A percentile compares a stretch with the other conserved stretches of the same genome.
Evolutionary conservation across 1,140 invertebrate genomes (phyloP).

Genomic region (Hestina assimilis): DNA sequence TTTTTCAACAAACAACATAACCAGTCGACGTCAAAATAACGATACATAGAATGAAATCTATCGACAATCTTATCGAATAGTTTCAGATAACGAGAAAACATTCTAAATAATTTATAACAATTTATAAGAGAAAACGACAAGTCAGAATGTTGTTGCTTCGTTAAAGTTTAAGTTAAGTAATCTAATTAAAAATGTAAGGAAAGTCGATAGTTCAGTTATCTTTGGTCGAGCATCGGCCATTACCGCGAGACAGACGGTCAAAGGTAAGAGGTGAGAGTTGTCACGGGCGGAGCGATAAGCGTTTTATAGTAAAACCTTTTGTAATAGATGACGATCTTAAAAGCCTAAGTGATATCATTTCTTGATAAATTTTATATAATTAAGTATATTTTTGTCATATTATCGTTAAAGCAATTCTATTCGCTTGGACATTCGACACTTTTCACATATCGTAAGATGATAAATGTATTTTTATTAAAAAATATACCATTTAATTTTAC

Average conservation of each 20-base stretch:
- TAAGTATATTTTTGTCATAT: too few relatives aligned
- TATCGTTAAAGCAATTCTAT: too few relatives aligned
- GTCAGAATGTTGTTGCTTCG: constrained; percentile 26
- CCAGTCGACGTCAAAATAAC: not conserved
- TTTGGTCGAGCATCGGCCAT: constrained; percentile 45
- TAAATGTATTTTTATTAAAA: too few relatives aligned
- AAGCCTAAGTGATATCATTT: too few relatives aligned
- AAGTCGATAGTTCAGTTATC: constrained; percentile 51
- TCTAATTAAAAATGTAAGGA: constrained; percentile 56
- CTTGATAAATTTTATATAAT: too few relatives aligned
- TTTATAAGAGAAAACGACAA: constrained; percentile 10
- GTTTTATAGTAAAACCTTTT: too few relatives aligned
- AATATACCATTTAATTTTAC: too few relatives aligned
- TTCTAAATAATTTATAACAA: constrained; percentile 20
- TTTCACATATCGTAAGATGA: too few relatives aligned
- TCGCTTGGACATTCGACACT: too few relatives aligned
- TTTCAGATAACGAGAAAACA: constrained; percentile 5
- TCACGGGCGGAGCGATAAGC: constrained; percentile 30
- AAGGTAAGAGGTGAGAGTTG: constrained; percentile 35
- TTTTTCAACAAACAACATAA: not conserved
- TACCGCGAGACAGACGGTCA: constrained; percentile 44
- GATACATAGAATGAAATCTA: not conserved
- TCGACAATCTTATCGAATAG: constrained; percentile 10
- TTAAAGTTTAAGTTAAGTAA: constrained; percentile 43
- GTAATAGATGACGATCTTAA: too few relatives aligned